Percentiles rank a stretch among this genome's conserved stretches.
Conservation (phyloP, 2,888 invertebrate genomes). For the Acleris sparsana region DNA sequence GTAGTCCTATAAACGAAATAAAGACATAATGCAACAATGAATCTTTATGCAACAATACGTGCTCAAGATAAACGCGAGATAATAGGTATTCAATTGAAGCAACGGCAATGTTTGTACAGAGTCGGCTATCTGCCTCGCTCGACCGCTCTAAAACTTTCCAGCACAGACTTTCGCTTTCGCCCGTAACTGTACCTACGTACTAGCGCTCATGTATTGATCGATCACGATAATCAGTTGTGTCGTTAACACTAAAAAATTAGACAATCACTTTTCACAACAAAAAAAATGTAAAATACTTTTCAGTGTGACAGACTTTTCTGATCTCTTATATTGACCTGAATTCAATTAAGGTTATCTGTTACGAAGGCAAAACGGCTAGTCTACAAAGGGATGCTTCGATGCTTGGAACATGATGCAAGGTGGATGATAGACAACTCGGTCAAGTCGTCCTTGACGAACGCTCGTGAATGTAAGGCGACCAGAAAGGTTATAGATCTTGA, state of each 20-base stretch:
- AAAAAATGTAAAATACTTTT: constrained; percentile 1
- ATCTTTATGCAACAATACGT: constrained; percentile 30
- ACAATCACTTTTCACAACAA: constrained; percentile 47
- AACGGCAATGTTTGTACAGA: constrained; percentile 29
- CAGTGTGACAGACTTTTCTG: too few species aligned
- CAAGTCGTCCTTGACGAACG: too few species aligned
- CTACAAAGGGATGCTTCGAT: too few species aligned
- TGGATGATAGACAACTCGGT: too few species aligned
- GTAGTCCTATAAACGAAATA: not conserved
- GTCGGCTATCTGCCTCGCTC: constrained; percentile 45
- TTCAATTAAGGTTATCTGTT: too few species aligned
- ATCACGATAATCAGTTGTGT: constrained; percentile 15
- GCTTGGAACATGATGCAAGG: too few species aligned
- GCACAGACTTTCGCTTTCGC: constrained; percentile 66
- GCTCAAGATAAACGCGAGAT: constrained; percentile 43
- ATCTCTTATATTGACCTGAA: too few species aligned
- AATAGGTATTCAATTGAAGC: constrained; percentile 43
- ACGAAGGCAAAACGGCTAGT: too few species aligned
- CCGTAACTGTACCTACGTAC: constrained; percentile 27
- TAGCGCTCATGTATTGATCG: constrained; percentile 17
- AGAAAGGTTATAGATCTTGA: too few species aligned
- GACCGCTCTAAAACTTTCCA: constrained; percentile 58
- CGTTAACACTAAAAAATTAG: constrained; percentile 40
- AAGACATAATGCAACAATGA: constrained; percentile 6
- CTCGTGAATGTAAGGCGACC: too few species aligned